A percentile compares a stretch with the other conserved stretches of the same genome.
Conservation (phyloP, 30 jellyfish, hydroid and myxozoan genomes). For the Calvadosia cruxmelitensis region DNA sequence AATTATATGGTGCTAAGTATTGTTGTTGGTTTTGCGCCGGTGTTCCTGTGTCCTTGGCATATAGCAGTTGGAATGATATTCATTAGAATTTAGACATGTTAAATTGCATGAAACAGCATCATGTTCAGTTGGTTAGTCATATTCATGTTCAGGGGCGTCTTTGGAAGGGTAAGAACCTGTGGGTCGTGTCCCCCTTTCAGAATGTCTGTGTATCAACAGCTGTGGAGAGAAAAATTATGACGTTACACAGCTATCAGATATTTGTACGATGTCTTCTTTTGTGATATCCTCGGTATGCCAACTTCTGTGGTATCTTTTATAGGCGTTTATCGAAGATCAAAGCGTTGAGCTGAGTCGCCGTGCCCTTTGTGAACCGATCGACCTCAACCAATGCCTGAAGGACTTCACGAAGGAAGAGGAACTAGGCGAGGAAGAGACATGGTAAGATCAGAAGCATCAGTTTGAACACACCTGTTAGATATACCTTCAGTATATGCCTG, state of each 20-base stretch:
- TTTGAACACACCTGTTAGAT: not conserved
- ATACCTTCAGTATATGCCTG: not conserved
- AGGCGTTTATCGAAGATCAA: slow-evolving; percentile 38
- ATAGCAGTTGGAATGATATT: too few relatives aligned
- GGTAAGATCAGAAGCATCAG: slow-evolving; percentile 26
- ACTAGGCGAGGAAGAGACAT: slow-evolving; percentile 85
- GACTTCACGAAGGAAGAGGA: slow-evolving; percentile 93
- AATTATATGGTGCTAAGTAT: not conserved
- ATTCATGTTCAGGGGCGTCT: not conserved
- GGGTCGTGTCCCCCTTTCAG: not conserved
- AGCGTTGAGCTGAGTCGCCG: slow-evolving; percentile 58
- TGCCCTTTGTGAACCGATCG: slow-evolving; percentile 54
- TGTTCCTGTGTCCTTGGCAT: too few relatives aligned
- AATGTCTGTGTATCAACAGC: not conserved
- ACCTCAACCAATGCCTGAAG: slow-evolving; percentile 61
- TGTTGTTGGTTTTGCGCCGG: too few relatives aligned
- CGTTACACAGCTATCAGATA: too few relatives aligned
- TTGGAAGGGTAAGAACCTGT: not conserved
- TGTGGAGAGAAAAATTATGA: too few relatives aligned
- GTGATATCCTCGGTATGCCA: not conserved
- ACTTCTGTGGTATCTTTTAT: not conserved
- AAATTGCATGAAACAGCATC: not conserved
- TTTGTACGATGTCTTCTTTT: not conserved
- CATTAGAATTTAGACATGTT: too few relatives aligned
- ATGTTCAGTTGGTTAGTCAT: not conserved